Evolutionary conservation across 2,113 vertebrate genomes (phyloP), one percentile per base, ranked within the genome.

Genomic region (Propithecus coquereli): DNA sequence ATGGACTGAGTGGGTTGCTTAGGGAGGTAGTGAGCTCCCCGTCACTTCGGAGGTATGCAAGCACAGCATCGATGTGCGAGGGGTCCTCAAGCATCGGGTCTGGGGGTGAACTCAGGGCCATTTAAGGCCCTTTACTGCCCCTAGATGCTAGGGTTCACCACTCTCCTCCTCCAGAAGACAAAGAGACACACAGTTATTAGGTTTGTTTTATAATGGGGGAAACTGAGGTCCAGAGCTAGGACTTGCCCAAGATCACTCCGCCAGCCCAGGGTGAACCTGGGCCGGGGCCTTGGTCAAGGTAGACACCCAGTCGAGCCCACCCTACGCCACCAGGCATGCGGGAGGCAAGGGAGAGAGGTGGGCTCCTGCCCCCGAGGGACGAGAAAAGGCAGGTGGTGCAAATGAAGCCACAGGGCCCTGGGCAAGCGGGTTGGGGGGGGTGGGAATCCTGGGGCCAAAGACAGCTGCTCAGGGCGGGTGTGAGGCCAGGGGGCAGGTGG

Each of bases 381-480:
- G 8, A 37, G 80, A 27, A 87, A 70, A 70, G 20, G 27, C 34
- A 3, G 45, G 27, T 3, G 27, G 17, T 79, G 27, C 5, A 37
- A 40, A 73, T 3, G 54, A 52, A 34, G 18, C 43, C 50, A 7
- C 6, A 1, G 34, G 52, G 25, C 43, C 22, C 22, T 2, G 1
- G 43, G 30, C 27, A 50, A 43, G 23, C 4, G 0, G 68, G 22
- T 54, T 54, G 52, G 52, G 3, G 3, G 5, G 47, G 52, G 52
- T 54, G n/a, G 1, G 20, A 74, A 8, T 13, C 85, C 79, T 32
- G n/a, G 30, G 22, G 77, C 40, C 59, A 34, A 40, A 61, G 11
- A 13, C 2, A 1, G 16, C 40, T 7, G 1, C 65, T 63, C 1
- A 0, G 34, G 4, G 11, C n/a, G 34, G 6, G 2, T 8, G 12